Base-by-base conservation (phyloP, 2,113 vertebrate species). In the Antechinus stuartii region DNA sequence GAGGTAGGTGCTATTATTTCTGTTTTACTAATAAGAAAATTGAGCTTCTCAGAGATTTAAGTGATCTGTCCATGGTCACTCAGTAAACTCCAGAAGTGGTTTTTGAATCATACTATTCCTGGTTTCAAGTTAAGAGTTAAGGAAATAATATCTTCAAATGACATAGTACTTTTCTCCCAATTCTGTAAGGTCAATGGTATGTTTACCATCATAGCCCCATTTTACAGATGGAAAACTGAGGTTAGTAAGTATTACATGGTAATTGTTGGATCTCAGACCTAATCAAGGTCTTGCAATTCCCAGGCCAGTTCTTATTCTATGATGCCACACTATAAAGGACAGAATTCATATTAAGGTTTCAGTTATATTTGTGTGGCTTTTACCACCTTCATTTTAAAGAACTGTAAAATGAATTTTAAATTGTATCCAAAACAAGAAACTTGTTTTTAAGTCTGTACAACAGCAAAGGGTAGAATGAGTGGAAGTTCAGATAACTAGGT, bases 21-120 rank as follows among this genome's bases (percentile, higher is more conserved):
- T 35, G 50, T 90, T 94, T 94, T 91, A 35, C 94, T 95, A 5
- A 84, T 27, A 53, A 92, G 92, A 94, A 92, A 84, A 89, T 50
- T 11, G 94, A 96, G 91, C 91, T 94, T 96, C 96, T 61, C 93
- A 92, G 94, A 92, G 93, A 42, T 90, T 90, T 95, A 95, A 95
- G 96, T 68, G 76, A 92, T 97, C 96, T 96, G 93, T 96, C 94
- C 94, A 68, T 90, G 76, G 96, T 94, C 96, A 95, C 97, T 56
- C 95, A 93, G 95, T 12, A 0, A 35, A 24, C 30, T 89, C 68
- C 90, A 25, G 22, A 22, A 49, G 91, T 84, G n/a, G n/a, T 24
- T 54, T 53, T 26, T 30, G 47, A 54, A 24, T 2, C 68, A n/a
- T 1, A 0, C 1, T 19, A 55, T 26, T 56, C 91, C 8, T 47